Evolutionary conservation across 2,113 vertebrate genomes (phyloP), one percentile per base, ranked within the genome.

Genomic region (Melospiza georgiana): DNA sequence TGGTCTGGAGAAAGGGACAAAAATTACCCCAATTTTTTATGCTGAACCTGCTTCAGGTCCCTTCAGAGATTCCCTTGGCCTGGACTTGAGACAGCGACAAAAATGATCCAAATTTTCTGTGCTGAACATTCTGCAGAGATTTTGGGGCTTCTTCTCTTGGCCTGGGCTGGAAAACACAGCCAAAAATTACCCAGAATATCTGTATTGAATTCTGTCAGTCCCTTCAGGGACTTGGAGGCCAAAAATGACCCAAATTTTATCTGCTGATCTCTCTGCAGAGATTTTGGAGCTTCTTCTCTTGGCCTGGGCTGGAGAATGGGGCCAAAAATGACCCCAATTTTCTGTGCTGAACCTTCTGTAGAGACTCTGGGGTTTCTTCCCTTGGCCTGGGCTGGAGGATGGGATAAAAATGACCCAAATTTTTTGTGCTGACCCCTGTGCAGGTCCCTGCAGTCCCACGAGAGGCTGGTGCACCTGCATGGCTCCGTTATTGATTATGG

Each of bases 401-500:
- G 10, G 8, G 2, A 2, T 6, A 39, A 39, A 83, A 81, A 15
- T 30, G 8, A 57, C 8, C 31, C 13, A 0, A 3, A 28, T 16
- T 63, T 37, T 65, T 7, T 49, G 11, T 73, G 30, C 54, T 91
- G 61, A 12, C 22, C 94, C 41, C 5, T 4, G 10, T 72, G 25
- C 92, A 99, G 99, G 97, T 98, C 99, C 67, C 97, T 99, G 89
- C 99, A 99, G 13, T 99, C 98, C 66, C 99, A 99, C 0, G 99
- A 99, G 97, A 98, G 99, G 11, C 96, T 99, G 2, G 99, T 99
- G 15, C 98, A 99, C 87, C 98, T 99, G 46, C 99, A 99, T 1
- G 99, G 99, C 2, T 99, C 99, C 0, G 99, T 99, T 62, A 99
- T 99, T 10, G 99, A 99, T 94, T 98, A 99, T 87, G 98, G 96